phyloP scores from a whole-genome alignment of 2,888 invertebrate genomes.

The Limenitis camilla region DNA sequence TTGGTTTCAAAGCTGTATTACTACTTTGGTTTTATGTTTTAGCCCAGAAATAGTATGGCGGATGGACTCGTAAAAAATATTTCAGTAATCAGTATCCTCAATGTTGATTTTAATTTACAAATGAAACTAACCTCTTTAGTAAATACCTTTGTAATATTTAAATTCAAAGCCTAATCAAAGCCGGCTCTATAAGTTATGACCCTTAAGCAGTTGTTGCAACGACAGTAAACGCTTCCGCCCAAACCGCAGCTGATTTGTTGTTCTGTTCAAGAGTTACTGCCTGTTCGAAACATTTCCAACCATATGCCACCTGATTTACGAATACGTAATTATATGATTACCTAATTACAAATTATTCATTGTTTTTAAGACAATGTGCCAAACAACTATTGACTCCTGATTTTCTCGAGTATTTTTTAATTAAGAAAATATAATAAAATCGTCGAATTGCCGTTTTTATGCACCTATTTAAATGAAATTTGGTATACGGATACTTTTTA shows the following conservation, averaged over 20 bases:
- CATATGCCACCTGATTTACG: slow-evolving; percentile 49
- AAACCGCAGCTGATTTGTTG: slow-evolving; percentile 69
- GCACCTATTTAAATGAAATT: no score
- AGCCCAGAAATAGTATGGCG: no score
- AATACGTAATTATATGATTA: slow-evolving; percentile 19
- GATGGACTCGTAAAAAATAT: no score
- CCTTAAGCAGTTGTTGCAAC: slow-evolving; percentile 50
- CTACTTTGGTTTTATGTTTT: no score
- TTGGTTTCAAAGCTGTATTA: no score
- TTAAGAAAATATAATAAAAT: neutral
- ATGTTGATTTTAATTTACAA: no score
- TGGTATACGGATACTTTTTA: no score
- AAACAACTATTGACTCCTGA: neutral
- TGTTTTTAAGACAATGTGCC: slow-evolving; percentile 2
- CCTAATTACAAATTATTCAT: slow-evolving; percentile 8
- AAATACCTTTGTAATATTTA: neutral
- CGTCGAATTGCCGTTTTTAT: no score
- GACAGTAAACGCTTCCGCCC: slow-evolving; percentile 58
- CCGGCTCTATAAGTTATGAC: slow-evolving; percentile 52
- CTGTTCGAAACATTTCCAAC: slow-evolving; percentile 54
- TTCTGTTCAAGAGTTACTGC: slow-evolving; percentile 58
- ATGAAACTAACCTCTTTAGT: neutral
- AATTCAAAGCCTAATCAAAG: slow-evolving; percentile 21
- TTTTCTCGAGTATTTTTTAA: neutral
- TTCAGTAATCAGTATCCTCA: no score